Percentiles rank a stretch among this genome's conserved stretches.
Evolutionary conservation across 1,140 invertebrate genomes (phyloP).

Genomic region (Drosophila bipectinata): DNA sequence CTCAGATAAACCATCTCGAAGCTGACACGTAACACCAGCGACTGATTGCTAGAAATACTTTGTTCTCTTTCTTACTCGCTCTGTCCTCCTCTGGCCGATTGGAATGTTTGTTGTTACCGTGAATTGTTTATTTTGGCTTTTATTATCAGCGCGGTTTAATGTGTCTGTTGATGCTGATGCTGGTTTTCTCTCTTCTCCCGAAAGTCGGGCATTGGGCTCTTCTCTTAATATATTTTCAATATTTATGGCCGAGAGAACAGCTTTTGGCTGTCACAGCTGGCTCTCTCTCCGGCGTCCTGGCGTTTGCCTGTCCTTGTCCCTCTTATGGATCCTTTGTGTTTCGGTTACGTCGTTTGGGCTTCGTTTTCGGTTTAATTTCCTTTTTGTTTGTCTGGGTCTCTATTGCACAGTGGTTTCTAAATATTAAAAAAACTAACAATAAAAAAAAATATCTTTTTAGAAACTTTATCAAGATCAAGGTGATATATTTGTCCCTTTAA

Average conservation of each 20-base stretch:
- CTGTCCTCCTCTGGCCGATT: constrained; percentile 32
- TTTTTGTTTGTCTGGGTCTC: constrained; percentile 27
- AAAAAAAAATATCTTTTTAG: not conserved
- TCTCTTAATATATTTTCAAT: constrained; percentile 56
- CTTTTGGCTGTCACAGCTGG: not conserved
- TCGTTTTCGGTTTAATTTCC: constrained; percentile 37
- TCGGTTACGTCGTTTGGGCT: constrained; percentile 25
- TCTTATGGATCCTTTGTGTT: constrained; percentile 22
- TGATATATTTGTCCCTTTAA: too few species aligned
- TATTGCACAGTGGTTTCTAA: constrained; percentile 23
- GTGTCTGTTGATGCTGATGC: constrained; percentile 5
- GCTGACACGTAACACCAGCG: not conserved
- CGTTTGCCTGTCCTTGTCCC: constrained; percentile 3
- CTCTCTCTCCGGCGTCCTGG: too few species aligned
- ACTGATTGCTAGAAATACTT: constrained; percentile 15
- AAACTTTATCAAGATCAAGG: not conserved
- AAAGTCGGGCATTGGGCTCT: constrained; percentile 23
- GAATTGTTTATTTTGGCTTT: constrained; percentile 32
- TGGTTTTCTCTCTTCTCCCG: constrained; percentile 5
- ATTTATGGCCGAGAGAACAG: constrained; percentile 35
- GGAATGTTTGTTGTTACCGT: constrained; percentile 35
- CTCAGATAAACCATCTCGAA: not conserved
- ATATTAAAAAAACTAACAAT: not conserved
- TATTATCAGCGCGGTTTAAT: constrained; percentile 5
- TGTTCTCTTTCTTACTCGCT: not conserved